phyloP scores from a whole-genome alignment of 2,888 invertebrate species.

The Drosophila multiciliata region DNA sequence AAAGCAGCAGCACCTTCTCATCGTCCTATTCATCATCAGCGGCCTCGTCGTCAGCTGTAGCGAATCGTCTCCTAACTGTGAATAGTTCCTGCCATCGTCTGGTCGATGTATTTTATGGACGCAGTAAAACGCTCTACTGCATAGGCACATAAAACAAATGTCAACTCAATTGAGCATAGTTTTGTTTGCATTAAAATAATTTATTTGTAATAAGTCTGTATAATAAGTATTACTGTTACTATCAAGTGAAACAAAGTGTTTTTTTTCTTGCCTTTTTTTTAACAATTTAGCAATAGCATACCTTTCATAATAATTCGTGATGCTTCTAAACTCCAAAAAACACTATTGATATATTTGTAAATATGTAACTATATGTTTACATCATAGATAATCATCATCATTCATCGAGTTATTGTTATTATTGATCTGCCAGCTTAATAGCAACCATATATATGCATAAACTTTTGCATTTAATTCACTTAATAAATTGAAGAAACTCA shows the following conservation, averaged over 20 bases:
- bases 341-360: constrained; percentile 21
- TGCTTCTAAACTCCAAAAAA: constrained; percentile 26
- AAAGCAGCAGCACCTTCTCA: constrained; percentile 49
- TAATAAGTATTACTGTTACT: constrained; percentile 80
- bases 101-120: constrained; percentile 81
- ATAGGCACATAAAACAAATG: constrained; percentile 72
- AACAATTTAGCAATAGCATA: constrained; percentile 36
- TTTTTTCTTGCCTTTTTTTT: constrained; percentile 31
- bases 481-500: constrained; percentile 17
- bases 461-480: constrained; percentile 13
- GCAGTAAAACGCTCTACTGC: constrained; percentile 79
- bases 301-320: constrained; percentile 37
- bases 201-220: constrained; percentile 79
- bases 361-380: constrained; percentile 19
- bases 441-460: constrained; percentile 9
- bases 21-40: constrained; percentile 55
- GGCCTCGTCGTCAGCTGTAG: constrained; percentile 71
- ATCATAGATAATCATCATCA: constrained; percentile 22
- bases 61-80: constrained; percentile 78
- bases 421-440: constrained; percentile 8
- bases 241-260: constrained; percentile 64
- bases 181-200: constrained; percentile 75
- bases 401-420: background rate
- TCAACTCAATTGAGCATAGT: constrained; percentile 32
- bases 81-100: constrained; percentile 81